Evolutionary conservation across 2,888 invertebrate genomes (phyloP).

Genomic region (Pseudococcus longispinus): DNA sequence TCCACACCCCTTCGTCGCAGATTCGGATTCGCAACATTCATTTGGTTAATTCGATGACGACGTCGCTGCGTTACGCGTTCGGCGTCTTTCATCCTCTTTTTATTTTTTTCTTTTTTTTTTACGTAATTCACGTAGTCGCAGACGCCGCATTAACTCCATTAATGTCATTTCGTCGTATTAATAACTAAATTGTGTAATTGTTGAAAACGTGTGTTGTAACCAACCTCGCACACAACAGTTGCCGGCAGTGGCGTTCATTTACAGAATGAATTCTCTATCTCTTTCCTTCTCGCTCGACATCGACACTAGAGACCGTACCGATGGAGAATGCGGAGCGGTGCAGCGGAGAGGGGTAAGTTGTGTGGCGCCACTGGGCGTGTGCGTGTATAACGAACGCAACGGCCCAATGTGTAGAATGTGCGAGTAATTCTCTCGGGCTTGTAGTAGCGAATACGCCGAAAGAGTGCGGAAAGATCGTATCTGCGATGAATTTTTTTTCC

Average conservation of each 20-base stretch:
- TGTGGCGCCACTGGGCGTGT: conserved; percentile 41
- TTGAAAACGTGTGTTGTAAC: conserved; percentile 24
- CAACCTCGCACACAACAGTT: background rate
- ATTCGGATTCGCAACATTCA: background rate
- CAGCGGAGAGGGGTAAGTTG: background rate
- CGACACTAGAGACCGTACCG: background rate
- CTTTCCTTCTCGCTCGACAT: background rate
- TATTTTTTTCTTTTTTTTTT: background rate
- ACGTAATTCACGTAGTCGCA: background rate
- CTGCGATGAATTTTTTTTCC: background rate
- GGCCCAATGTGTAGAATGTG: conserved; percentile 18
- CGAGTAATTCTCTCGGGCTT: conserved; percentile 3
- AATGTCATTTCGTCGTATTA: conserved; percentile 38
- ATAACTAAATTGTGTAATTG: conserved; percentile 46
- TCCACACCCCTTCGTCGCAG: background rate
- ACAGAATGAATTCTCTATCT: conserved; percentile 16
- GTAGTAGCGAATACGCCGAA: conserved; percentile 20
- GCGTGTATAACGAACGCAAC: conserved; percentile 22
- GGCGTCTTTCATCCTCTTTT: background rate
- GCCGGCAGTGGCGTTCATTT: conserved; percentile 17
- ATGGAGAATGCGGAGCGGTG: background rate
- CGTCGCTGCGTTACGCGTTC: background rate
- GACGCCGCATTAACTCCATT: conserved; percentile 38
- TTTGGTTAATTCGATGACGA: background rate
- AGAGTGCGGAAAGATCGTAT: conserved; percentile 31